Evolutionary conservation across 2,113 vertebrate species (phyloP).

Genomic region (Neopipo cinnamomea): DNA sequence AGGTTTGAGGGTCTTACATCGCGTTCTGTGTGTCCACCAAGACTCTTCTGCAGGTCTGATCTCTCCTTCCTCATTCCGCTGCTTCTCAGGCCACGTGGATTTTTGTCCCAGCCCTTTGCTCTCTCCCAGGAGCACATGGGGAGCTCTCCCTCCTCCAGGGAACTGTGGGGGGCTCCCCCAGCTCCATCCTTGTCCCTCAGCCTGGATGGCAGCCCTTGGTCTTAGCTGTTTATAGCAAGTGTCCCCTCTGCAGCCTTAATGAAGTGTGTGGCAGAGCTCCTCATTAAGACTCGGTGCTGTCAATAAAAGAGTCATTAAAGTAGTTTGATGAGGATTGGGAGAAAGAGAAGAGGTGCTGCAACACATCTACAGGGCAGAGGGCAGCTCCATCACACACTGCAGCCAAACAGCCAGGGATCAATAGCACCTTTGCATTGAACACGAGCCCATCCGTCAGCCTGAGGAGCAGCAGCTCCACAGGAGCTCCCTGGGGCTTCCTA

Average conservation of each 20-base stretch:
- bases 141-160: not conserved
- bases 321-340: slow-evolving; percentile 70
- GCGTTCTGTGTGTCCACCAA: not conserved
- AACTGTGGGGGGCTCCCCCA: not conserved
- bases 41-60: not conserved
- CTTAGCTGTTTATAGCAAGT: not conserved
- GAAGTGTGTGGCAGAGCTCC: slow-evolving; percentile 73
- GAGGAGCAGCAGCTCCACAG: slow-evolving; percentile 25
- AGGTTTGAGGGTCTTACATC: not conserved
- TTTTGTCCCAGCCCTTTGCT: not conserved
- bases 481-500: not conserved
- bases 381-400: slow-evolving; percentile 53
- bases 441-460: slow-evolving; percentile 58
- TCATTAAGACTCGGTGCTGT: slow-evolving; percentile 73
- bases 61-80: not conserved
- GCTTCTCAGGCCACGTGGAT: not conserved
- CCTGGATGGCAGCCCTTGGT: not conserved
- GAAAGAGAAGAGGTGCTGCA: slow-evolving; percentile 33
- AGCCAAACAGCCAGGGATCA: slow-evolving; percentile 65
- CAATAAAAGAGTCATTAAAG: slow-evolving; percentile 81
- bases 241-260: slow-evolving; percentile 65
- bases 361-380: slow-evolving; percentile 64
- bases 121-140: not conserved
- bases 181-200: not conserved
- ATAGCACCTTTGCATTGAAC: slow-evolving; percentile 66